Conservation (phyloP, 2,797 vertebrate species). For the Neostethus bicornis region DNA sequence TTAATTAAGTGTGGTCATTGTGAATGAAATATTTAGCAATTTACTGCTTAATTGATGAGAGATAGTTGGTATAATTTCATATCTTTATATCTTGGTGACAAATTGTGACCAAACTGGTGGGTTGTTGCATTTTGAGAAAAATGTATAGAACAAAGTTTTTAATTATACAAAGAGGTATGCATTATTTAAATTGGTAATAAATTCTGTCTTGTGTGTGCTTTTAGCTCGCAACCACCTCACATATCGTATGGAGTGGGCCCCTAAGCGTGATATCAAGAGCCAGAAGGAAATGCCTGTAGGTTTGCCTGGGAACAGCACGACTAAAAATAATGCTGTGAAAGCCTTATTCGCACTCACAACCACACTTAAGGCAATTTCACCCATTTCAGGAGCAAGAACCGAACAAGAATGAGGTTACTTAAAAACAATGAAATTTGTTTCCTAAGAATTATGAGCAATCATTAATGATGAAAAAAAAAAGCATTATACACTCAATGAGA, state of each 20-base stretch:
- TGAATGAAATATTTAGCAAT: conserved; percentile 22
- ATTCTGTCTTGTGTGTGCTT: conserved; percentile 61
- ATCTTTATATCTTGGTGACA: conserved; percentile 21
- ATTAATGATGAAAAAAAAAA: no score
- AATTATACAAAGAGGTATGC: conserved; percentile 46
- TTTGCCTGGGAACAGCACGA: conserved; percentile 70
- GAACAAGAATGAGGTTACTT: conserved; percentile 49
- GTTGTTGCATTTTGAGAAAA: conserved; percentile 47
- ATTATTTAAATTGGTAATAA: conserved; percentile 58
- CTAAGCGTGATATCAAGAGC: conserved; percentile 55
- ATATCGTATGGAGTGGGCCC: conserved; percentile 66
- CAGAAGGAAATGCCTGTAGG: conserved; percentile 67
- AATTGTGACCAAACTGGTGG: conserved; percentile 60
- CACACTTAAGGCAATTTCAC: conserved; percentile 72
- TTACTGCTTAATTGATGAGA: conserved; percentile 7
- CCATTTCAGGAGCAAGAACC: conserved; percentile 47
- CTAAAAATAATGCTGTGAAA: conserved; percentile 74
- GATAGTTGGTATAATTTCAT: conserved; percentile 50
- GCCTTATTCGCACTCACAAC: conserved; percentile 69
- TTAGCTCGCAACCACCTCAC: conserved; percentile 61
- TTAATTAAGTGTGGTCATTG: conserved; percentile 9
- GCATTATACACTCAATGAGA: neutral
- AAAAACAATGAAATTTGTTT: no score
- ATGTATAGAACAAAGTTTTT: conserved; percentile 46
- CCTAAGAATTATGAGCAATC: no score